Conservation (phyloP, 2,888 invertebrate species). For the Bimastos eiseni region DNA sequence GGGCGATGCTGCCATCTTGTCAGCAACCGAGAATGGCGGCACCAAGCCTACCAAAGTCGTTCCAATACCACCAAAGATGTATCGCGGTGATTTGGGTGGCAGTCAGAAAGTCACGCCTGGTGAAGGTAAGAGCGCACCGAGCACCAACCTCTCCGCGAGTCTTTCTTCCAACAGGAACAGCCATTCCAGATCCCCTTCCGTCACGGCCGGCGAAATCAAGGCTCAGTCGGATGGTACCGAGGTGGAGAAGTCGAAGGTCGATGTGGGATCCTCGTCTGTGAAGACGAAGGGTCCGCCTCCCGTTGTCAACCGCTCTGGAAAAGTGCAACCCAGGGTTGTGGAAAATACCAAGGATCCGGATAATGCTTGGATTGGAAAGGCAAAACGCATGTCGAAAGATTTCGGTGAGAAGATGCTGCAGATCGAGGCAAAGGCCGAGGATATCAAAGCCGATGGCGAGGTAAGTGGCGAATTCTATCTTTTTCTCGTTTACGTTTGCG, state of each 20-base stretch:
- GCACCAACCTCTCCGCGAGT: background rate
- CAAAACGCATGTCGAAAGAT: background rate
- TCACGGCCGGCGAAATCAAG: background rate
- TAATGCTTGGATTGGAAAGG: background rate
- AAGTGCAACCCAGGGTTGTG: background rate
- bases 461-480: background rate
- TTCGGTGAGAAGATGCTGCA: constrained; percentile 16
- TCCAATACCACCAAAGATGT: background rate
- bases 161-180: background rate
- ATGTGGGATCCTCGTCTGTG: background rate
- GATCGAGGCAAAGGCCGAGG: background rate
- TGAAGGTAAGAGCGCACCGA: background rate
- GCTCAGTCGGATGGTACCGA: background rate
- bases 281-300: constrained; percentile 4
- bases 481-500: too few species aligned
- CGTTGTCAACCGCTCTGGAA: background rate
- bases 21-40: background rate
- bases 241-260: background rate
- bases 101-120: background rate
- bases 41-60: background rate
- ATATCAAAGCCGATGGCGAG: background rate
- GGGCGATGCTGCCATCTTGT: background rate
- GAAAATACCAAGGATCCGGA: background rate
- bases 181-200: background rate
- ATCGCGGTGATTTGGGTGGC: background rate